Evolutionary conservation across 2,888 invertebrate genomes (phyloP).

Genomic region (Polydrusus tereticollis): DNA sequence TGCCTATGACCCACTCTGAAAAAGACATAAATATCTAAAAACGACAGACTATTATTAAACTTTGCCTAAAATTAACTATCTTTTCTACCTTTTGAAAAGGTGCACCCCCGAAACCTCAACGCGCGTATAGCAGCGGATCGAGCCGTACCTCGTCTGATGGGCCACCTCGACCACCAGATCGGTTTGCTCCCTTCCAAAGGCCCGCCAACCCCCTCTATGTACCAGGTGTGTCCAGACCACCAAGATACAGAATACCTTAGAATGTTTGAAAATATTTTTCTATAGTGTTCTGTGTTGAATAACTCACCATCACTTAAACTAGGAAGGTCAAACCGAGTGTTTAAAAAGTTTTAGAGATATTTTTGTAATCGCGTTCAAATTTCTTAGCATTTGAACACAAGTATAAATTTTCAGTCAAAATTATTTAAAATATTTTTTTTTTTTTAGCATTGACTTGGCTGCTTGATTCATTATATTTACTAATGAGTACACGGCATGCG

Average conservation of each 20-base stretch:
- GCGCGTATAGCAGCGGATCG: slow-evolving; percentile 69
- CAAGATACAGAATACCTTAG: slow-evolving; percentile 39
- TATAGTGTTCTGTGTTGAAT: not conserved
- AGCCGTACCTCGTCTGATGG: slow-evolving; percentile 57
- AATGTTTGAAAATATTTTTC: not conserved
- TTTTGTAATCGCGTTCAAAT: no score
- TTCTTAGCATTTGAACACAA: no score
- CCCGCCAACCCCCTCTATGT: slow-evolving; percentile 70
- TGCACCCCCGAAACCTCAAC: slow-evolving; percentile 74
- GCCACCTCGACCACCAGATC: slow-evolving; percentile 65
- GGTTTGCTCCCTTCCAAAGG: slow-evolving; percentile 66
- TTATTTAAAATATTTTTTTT: no score
- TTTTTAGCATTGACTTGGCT: no score
- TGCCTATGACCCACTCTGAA: no score
- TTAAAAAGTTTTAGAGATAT: not conserved
- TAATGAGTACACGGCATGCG: no score
- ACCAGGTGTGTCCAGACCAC: slow-evolving; percentile 70
- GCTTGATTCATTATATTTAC: no score
- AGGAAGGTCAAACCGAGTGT: slow-evolving; percentile 2
- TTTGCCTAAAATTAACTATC: slow-evolving; percentile 6
- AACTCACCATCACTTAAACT: slow-evolving; percentile 8
- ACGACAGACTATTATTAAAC: slow-evolving; percentile 1
- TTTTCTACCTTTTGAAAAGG: slow-evolving; percentile 56
- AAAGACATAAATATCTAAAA: not conserved
- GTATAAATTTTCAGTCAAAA: no score